Conservation (phyloP, 2,113 vertebrate species). For the Podocnemis expansa region DNA sequence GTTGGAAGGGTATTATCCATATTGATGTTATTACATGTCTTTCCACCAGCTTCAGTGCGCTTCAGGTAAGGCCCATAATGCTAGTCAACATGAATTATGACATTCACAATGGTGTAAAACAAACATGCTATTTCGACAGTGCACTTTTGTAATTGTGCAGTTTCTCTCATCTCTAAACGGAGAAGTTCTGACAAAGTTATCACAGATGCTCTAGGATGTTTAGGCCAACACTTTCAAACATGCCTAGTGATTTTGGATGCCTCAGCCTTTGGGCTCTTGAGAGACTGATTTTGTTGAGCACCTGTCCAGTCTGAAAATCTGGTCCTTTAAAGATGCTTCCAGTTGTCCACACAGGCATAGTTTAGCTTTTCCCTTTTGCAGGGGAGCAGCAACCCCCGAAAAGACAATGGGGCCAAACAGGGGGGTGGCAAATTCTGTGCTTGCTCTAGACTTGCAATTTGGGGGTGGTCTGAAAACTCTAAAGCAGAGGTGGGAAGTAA, state of each 20-base stretch:
- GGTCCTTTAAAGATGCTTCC: neutral
- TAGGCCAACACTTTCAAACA: neutral
- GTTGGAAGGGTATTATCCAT: neutral
- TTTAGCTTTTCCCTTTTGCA: too few relatives aligned
- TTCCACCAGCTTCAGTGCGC: neutral
- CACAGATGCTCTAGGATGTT: neutral
- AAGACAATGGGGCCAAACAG: too few relatives aligned
- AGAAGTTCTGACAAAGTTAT: neutral
- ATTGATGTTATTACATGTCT: neutral
- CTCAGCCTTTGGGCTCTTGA: neutral
- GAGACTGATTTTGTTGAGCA: neutral
- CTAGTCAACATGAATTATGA: neutral
- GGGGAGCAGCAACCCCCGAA: too few relatives aligned
- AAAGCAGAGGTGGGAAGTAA: too few relatives aligned
- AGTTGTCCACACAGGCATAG: neutral
- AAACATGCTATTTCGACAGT: neutral
- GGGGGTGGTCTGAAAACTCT: too few relatives aligned
- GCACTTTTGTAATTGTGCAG: neutral
- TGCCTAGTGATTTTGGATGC: neutral
- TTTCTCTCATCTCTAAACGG: neutral
- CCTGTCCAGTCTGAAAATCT: neutral
- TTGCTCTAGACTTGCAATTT: too few relatives aligned
- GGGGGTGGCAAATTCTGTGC: too few relatives aligned
- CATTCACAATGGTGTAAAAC: neutral
- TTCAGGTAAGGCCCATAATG: neutral